Evolutionary conservation across 2,888 invertebrate species (phyloP), one percentile per base, ranked within the genome.

Genomic region (Eurytoma californica): DNA sequence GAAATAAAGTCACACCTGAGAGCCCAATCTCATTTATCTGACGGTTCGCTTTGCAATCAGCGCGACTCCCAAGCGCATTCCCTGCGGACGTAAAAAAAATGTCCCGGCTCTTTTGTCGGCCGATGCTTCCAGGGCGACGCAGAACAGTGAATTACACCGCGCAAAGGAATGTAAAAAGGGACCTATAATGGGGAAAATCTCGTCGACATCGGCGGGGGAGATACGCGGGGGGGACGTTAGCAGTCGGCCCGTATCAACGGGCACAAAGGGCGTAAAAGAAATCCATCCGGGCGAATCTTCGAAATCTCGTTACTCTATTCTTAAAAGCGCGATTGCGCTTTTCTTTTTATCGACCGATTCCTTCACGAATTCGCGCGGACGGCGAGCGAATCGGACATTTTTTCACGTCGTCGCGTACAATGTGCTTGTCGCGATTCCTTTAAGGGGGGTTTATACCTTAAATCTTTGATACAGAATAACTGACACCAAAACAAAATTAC

Each of bases 261-360:
- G 58, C 58, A 74, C 74, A 79, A 79, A 65, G 74, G 39, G 24
- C 65, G 51, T 79, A 74, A 74, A 79, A 79, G 79, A 63, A 78
- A 78, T 78, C 63, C 73, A 68, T 73, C 73, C 68, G 68, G 20
- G 18, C 39, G 72, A 72, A 77, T 72, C 70, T 77, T 72, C 53
- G 30, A 60, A 79, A 79, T 79, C 73, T 79, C 74, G 69, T 70
- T 69, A 73, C 66, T 18, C 69, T 16, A 49, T 69, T 39, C 65
- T 79, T 74, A 51, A 74, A 74, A 74, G 79, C 69, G 65, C 58
- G 65, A 77, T 65, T 58, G 69, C 67, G 73, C 30, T 69, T 69
- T 55, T 69, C n/a, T 12, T 39, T 63, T 18, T 47, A 9, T 63
- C 16, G 39, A 24, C 63, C 18, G 14, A 30, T 30, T 12, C 24